phyloP scores from a whole-genome alignment of 1,140 invertebrate species.

The Thaumatotibia leucotreta region DNA sequence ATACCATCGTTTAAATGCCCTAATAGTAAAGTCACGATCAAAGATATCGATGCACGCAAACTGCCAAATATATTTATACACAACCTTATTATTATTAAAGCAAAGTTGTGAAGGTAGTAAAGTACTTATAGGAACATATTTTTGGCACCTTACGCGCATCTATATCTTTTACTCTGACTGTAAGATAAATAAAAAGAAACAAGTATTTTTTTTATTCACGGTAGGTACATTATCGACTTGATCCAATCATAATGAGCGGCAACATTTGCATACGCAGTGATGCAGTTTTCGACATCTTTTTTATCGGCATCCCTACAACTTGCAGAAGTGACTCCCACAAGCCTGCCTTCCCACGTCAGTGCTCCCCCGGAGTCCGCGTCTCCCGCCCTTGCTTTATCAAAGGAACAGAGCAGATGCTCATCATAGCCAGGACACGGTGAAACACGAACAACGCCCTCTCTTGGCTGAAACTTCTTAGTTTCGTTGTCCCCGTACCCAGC shows the following conservation, averaged over 20 bases:
- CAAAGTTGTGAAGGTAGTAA: too few relatives aligned
- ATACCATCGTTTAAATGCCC: too few relatives aligned
- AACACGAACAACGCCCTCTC: conserved; percentile 18
- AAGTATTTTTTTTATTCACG: not conserved
- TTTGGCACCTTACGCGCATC: too few relatives aligned
- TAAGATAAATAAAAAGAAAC: not conserved
- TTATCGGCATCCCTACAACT: conserved; percentile 18
- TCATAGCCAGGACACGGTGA: conserved; percentile 1
- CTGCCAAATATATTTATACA: too few relatives aligned
- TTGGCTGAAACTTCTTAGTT: not conserved
- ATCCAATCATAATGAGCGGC: conserved; percentile 23
- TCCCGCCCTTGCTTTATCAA: conserved; percentile 19
- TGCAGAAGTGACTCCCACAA: conserved; percentile 20
- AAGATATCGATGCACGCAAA: too few relatives aligned
- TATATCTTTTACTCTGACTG: not conserved
- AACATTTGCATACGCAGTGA: conserved; percentile 22
- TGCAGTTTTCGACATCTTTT: conserved; percentile 14
- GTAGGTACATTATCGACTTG: not conserved
- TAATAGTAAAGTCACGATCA: too few relatives aligned
- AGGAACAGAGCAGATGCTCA: conserved; percentile 17
- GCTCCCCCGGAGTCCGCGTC: conserved; percentile 29
- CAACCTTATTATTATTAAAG: too few relatives aligned
- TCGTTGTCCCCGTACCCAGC: conserved; percentile 26
- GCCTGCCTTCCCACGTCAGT: conserved; percentile 13
- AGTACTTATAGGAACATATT: too few relatives aligned